Evolutionary conservation across 1,140 invertebrate genomes (phyloP).

Genomic region (Atta texana): DNA sequence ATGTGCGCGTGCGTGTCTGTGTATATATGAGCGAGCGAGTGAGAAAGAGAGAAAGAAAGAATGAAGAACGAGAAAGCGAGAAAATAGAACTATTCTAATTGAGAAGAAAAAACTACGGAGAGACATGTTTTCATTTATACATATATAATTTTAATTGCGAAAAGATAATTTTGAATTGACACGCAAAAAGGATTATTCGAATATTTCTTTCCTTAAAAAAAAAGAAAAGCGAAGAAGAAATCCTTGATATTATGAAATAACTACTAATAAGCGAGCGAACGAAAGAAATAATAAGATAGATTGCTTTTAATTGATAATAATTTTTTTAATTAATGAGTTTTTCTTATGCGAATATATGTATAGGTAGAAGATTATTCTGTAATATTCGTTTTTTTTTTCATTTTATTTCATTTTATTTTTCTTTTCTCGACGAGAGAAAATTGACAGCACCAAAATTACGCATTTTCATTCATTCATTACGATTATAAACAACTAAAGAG

Average conservation of each 20-base stretch:
- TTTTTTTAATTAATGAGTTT: slow-evolving; percentile 71
- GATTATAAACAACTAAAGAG: slow-evolving; percentile 67
- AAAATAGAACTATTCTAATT: slow-evolving; percentile 64
- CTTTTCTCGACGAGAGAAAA: slow-evolving; percentile 59
- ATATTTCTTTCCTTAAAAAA: slow-evolving; percentile 44
- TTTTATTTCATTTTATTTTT: slow-evolving; percentile 22
- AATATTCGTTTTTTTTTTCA: slow-evolving; percentile 32
- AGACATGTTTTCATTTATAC: slow-evolving; percentile 77
- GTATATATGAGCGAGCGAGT: slow-evolving; percentile 25
- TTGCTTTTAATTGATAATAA: slow-evolving; percentile 71
- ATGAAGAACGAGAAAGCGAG: slow-evolving; percentile 28
- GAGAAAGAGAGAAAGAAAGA: slow-evolving; percentile 45
- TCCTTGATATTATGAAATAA: slow-evolving; percentile 65
- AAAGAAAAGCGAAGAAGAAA: slow-evolving; percentile 18
- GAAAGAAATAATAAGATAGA: slow-evolving; percentile 64
- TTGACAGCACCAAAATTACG: slow-evolving; percentile 44
- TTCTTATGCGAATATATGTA: slow-evolving; percentile 72
- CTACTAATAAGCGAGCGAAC: slow-evolving; percentile 58
- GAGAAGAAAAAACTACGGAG: slow-evolving; percentile 44
- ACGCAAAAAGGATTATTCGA: slow-evolving; percentile 3
- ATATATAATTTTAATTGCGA: slow-evolving; percentile 76
- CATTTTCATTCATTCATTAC: slow-evolving; percentile 69
- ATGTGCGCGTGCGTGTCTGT: no score
- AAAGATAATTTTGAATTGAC: slow-evolving; percentile 42
- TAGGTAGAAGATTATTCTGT: slow-evolving; percentile 54